Evolutionary conservation across 2,888 invertebrate species (phyloP).

Genomic region (Drosophila peninsularis): DNA sequence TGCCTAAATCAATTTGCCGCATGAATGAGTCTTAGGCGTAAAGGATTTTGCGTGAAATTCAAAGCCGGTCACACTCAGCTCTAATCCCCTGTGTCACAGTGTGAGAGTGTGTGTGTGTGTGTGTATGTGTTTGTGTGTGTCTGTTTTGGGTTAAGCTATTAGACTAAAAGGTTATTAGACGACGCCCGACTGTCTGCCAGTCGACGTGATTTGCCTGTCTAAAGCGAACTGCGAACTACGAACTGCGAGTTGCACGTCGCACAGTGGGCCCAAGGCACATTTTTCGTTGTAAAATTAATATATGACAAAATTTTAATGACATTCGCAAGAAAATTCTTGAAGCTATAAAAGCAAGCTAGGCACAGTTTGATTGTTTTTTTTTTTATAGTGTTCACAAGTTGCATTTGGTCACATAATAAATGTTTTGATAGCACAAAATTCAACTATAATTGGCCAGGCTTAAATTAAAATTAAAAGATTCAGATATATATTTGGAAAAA

Average conservation of each 20-base stretch:
- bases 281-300: no score
- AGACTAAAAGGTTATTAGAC: conserved; percentile 66
- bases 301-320: no score
- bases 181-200: conserved; percentile 21
- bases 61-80: conserved; percentile 48
- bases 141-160: conserved; percentile 60
- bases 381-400: no score
- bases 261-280: no score
- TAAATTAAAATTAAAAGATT: no score
- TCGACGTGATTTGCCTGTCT: conserved; percentile 63
- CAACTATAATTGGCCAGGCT: no score
- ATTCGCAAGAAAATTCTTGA: no score
- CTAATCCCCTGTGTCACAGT: conserved; percentile 25
- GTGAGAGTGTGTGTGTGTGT: background rate
- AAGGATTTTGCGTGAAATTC: conserved; percentile 26
- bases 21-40: conserved; percentile 71
- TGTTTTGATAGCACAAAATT: no score
- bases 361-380: no score
- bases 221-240: conserved; percentile 17
- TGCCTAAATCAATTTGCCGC: conserved; percentile 80
- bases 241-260: background rate
- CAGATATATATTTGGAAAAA: no score
- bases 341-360: no score
- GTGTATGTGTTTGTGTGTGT: conserved; percentile 9
- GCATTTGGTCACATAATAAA: no score